Conservation (phyloP, 2,797 vertebrate species). For the Phoeniculus purpureus region DNA sequence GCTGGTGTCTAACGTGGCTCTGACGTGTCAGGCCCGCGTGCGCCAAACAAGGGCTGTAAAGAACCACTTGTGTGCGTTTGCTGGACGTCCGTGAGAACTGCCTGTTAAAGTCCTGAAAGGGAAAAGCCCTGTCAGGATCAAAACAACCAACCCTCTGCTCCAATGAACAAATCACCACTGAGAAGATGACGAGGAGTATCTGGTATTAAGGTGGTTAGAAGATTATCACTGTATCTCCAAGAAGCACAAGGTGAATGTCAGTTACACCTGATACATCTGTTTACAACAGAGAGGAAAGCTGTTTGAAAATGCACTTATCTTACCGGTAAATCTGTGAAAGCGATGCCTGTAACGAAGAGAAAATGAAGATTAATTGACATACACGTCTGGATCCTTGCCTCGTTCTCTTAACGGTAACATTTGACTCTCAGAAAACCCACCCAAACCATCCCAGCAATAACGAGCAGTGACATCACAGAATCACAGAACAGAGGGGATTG, state of each 20-base stretch:
- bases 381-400: not conserved
- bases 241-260: not conserved
- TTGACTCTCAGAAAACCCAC: not conserved
- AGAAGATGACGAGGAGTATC: not conserved
- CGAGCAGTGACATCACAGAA: not conserved
- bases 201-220: not conserved
- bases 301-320: conserved; percentile 63
- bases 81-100: too few species aligned
- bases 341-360: conserved; percentile 80
- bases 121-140: too few species aligned
- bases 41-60: too few species aligned
- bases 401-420: not conserved
- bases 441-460: not conserved
- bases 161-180: too few species aligned
- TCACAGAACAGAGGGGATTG: too few species aligned
- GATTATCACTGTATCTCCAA: not conserved
- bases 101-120: too few species aligned
- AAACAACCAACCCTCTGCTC: too few species aligned
- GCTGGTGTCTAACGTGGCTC: too few species aligned
- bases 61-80: too few species aligned
- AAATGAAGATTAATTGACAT: conserved; percentile 37
- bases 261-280: not conserved
- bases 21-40: too few species aligned
- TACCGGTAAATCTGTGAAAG: conserved; percentile 87
- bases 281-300: not conserved